Evolutionary conservation across 2,888 invertebrate species (phyloP).

Genomic region (Acrocyrtus sp.): DNA sequence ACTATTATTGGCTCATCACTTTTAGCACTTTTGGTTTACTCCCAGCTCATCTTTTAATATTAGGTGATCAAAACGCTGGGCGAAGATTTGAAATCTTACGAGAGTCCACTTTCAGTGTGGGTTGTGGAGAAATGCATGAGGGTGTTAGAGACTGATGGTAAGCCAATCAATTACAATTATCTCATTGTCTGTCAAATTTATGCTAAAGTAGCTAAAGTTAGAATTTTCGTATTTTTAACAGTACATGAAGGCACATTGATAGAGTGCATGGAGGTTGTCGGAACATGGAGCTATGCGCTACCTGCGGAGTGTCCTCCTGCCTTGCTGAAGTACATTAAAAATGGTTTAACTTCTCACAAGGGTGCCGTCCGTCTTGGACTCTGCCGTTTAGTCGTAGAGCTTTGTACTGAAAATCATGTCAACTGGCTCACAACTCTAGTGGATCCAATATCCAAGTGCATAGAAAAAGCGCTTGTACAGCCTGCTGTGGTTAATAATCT

Average conservation of each 20-base stretch:
- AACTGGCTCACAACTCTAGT: conserved; percentile 6
- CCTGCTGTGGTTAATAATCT: conserved; percentile 45
- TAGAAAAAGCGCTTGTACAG: conserved; percentile 43
- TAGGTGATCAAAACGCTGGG: conserved; percentile 69
- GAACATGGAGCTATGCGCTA: conserved; percentile 80
- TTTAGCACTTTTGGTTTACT: no score
- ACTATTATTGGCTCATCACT: no score
- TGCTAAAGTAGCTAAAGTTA: no score
- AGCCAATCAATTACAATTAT: conserved; percentile 19
- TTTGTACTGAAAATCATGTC: conserved; percentile 11
- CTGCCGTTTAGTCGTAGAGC: conserved; percentile 37
- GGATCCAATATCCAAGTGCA: conserved; percentile 33
- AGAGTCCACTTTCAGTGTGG: conserved; percentile 71
- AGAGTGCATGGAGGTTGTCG: conserved; percentile 82
- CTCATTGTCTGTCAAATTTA: not conserved
- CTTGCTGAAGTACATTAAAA: conserved; percentile 47
- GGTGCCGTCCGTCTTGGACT: conserved; percentile 41
- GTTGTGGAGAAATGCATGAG: conserved; percentile 78
- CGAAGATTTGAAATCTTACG: conserved; percentile 67
- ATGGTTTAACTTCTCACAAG: conserved; percentile 54
- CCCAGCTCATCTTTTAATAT: no score
- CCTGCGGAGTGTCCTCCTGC: conserved; percentile 70
- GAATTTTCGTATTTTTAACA: conserved; percentile 34
- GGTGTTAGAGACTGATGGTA: conserved; percentile 81
- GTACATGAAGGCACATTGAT: conserved; percentile 92